Evolutionary conservation across 2,888 invertebrate species (phyloP).

Genomic region (Carabus problematicus): DNA sequence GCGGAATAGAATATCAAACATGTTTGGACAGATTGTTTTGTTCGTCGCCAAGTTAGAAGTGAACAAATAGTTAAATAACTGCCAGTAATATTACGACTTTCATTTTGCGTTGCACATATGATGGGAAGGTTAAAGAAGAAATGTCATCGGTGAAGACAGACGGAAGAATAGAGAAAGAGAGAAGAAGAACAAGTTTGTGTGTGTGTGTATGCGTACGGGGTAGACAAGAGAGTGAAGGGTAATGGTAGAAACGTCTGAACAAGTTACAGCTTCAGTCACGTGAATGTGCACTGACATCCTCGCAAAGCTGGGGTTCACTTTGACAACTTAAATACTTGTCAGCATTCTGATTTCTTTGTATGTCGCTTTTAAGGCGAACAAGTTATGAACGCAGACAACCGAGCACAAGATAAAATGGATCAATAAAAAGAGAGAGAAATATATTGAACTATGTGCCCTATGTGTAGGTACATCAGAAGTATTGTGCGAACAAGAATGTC

Average conservation of each 20-base stretch:
- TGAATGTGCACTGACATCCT: slow-evolving; percentile 16
- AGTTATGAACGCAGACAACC: slow-evolving; percentile 22
- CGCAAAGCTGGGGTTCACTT: slow-evolving; percentile 28
- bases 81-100: slow-evolving; percentile 17
- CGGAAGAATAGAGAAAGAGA: too few species aligned
- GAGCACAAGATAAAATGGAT: slow-evolving; percentile 7
- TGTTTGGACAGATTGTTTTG: slow-evolving; percentile 33
- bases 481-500: too few species aligned
- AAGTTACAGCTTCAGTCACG: slow-evolving; percentile 33
- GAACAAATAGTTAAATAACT: slow-evolving; percentile 38
- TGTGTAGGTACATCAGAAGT: too few species aligned
- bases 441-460: too few species aligned
- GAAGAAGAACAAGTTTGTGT: neutral
- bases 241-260: slow-evolving; percentile 26
- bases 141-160: too few species aligned
- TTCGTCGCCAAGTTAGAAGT: slow-evolving; percentile 31
- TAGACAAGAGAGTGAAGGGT: neutral
- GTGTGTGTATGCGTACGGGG: slow-evolving; percentile 3
- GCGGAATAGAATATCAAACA: too few species aligned
- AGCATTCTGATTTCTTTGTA: slow-evolving; percentile 39
- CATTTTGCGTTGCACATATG: neutral
- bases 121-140: neutral
- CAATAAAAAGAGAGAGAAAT: neutral
- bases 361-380: neutral
- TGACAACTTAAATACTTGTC: slow-evolving; percentile 41